Conservation (phyloP, 2,113 vertebrate species). For the Solenodon paradoxus region DNA sequence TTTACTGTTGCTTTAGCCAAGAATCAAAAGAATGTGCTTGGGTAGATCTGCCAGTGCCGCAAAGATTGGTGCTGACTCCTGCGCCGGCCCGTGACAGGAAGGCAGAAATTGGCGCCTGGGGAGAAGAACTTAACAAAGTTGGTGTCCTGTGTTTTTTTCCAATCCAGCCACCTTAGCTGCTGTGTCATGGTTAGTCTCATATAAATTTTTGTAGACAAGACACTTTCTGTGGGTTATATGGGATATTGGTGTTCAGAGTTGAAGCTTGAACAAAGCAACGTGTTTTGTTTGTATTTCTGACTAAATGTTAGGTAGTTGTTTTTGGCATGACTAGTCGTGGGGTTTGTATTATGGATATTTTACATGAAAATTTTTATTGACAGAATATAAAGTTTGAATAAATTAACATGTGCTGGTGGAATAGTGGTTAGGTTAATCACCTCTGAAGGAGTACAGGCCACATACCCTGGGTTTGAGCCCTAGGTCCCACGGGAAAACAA, state of each 20-base stretch:
- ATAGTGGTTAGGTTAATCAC: too few relatives aligned
- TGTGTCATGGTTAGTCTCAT: not conserved
- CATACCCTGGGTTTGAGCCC: too few relatives aligned
- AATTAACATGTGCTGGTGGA: too few relatives aligned
- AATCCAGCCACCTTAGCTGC: not conserved
- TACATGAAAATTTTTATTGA: constrained; percentile 1
- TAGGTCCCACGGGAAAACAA: too few relatives aligned
- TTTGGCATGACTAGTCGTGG: not conserved
- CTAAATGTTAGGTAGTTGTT: not conserved
- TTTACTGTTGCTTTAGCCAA: not conserved
- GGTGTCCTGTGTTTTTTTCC: not conserved
- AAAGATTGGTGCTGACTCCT: not conserved
- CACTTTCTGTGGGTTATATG: not conserved
- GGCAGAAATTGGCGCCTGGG: not conserved
- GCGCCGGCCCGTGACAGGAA: not conserved
- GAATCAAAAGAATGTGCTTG: constrained; percentile 27
- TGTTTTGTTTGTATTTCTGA: constrained; percentile 22
- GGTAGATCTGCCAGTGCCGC: not conserved
- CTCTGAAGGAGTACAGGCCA: too few relatives aligned
- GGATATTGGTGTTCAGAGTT: not conserved
- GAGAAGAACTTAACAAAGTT: not conserved
- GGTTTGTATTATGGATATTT: not conserved
- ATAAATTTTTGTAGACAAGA: not conserved
- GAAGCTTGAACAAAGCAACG: not conserved
- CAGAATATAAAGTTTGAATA: not conserved